These are phyloP conservation scores for Scaptomyza caliginosa DNA, from an alignment of 2,888 invertebrate species.

Conservation along the genomic window DNA sequence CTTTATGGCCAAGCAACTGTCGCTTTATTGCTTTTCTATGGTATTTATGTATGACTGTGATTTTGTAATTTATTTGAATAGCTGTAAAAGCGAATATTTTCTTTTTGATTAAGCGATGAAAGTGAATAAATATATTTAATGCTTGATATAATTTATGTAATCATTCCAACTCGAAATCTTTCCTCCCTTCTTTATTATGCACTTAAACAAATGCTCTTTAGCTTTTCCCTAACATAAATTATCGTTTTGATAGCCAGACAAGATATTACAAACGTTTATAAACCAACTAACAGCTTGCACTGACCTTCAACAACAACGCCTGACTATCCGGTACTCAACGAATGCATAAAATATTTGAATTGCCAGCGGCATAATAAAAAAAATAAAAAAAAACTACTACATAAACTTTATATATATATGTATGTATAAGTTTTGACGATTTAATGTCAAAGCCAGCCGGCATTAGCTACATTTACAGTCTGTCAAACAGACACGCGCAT, in stretches of 20 bases:
- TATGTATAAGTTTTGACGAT: slow-evolving; percentile 34
- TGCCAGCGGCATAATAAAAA: slow-evolving; percentile 51
- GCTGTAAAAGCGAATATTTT: not conserved
- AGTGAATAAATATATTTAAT: too few species aligned
- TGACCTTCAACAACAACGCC: slow-evolving; percentile 48
- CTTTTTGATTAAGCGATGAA: not conserved
- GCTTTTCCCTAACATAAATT: slow-evolving; percentile 20
- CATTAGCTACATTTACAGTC: slow-evolving; percentile 39
- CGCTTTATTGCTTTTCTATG: not conserved
- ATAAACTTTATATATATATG: slow-evolving; percentile 11
- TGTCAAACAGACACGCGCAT: slow-evolving; percentile 20
- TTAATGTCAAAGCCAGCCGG: slow-evolving; percentile 42
- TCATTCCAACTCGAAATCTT: too few species aligned
- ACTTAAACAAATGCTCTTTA: not conserved
- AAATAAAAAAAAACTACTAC: slow-evolving; percentile 28
- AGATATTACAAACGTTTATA: slow-evolving; percentile 55
- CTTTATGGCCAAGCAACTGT: not conserved
- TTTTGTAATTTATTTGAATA: not conserved
- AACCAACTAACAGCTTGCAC: slow-evolving; percentile 36
- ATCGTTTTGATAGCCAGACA: slow-evolving; percentile 37
- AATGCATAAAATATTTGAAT: slow-evolving; percentile 38
- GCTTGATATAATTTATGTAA: too few species aligned
- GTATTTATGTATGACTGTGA: not conserved
- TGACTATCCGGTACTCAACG: slow-evolving; percentile 25
- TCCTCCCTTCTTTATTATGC: too few species aligned